Evolutionary conservation across 2,797 vertebrate genomes (phyloP).

Genomic region (Enteromius radiatus): DNA sequence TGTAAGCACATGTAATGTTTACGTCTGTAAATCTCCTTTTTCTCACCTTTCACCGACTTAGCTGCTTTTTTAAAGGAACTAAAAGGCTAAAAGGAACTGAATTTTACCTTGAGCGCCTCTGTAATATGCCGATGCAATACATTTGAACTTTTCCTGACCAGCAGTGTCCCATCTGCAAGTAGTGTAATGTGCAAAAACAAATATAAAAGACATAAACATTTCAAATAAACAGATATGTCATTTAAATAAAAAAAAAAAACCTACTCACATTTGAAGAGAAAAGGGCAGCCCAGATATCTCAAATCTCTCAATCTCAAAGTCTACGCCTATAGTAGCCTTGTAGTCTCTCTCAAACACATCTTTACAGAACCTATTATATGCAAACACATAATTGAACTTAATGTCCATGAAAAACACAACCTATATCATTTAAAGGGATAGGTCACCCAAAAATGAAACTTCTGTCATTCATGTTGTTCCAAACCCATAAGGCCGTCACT

Average conservation of each 20-base stretch:
- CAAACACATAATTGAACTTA: not conserved
- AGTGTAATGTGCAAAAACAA: not conserved
- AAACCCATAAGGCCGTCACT: not conserved
- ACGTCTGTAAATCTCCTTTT: too few species aligned
- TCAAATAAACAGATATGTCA: not conserved
- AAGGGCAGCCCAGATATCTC: slow-evolving; percentile 86
- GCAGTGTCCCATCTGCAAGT: slow-evolving; percentile 91
- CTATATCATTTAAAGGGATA: not conserved
- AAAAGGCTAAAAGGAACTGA: not conserved
- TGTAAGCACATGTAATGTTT: too few species aligned
- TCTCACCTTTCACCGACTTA: too few species aligned
- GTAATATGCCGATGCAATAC: slow-evolving; percentile 91
- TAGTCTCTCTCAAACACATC: slow-evolving; percentile 88
- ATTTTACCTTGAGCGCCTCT: slow-evolving; percentile 86
- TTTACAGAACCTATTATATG: slow-evolving; percentile 85
- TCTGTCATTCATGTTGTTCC: not conserved
- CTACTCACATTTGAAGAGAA: slow-evolving; percentile 89
- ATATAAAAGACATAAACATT: not conserved
- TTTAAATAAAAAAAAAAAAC: not conserved
- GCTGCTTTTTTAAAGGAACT: too few species aligned
- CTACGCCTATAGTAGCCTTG: slow-evolving; percentile 93
- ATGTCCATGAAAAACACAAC: not conserved
- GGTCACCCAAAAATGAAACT: not conserved
- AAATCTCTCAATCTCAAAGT: slow-evolving; percentile 93
- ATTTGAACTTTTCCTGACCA: slow-evolving; percentile 96